Percentiles rank a stretch among this genome's conserved stretches.
Evolutionary conservation across 1,140 invertebrate species (phyloP).

Genomic region (Heliconius melpomene): DNA sequence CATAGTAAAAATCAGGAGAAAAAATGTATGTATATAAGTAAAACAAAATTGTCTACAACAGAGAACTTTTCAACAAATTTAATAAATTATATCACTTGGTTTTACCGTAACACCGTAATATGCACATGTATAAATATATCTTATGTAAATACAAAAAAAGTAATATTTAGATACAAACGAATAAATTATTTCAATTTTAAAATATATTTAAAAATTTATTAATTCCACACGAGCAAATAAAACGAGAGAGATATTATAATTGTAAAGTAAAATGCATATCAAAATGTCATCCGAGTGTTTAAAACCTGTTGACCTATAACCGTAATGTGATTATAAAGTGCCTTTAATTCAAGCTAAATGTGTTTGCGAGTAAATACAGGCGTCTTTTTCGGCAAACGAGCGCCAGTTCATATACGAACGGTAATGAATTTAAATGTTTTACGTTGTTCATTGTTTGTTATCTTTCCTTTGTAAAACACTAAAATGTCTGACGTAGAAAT

Average conservation of each 20-base stretch:
- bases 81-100: too few relatives aligned
- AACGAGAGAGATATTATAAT: neutral
- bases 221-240: neutral
- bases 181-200: neutral
- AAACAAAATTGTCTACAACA: too few relatives aligned
- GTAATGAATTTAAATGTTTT: constrained; percentile 21
- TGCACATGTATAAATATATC: neutral
- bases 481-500: neutral
- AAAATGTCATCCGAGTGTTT: neutral
- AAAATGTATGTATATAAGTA: too few relatives aligned
- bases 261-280: neutral
- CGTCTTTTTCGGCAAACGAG: constrained; percentile 23
- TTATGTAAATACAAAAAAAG: too few relatives aligned
- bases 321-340: constrained; percentile 4
- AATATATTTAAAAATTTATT: neutral
- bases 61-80: neutral
- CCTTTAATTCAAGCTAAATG: neutral
- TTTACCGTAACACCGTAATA: neutral
- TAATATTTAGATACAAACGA: neutral
- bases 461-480: constrained; percentile 5
- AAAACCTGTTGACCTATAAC: constrained; percentile 1
- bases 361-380: constrained; percentile 17
- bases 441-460: constrained; percentile 10
- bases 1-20: too few relatives aligned
- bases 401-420: constrained; percentile 12